phyloP scores from a whole-genome alignment of 1,140 invertebrate species.

The Dendroctonus valens region DNA sequence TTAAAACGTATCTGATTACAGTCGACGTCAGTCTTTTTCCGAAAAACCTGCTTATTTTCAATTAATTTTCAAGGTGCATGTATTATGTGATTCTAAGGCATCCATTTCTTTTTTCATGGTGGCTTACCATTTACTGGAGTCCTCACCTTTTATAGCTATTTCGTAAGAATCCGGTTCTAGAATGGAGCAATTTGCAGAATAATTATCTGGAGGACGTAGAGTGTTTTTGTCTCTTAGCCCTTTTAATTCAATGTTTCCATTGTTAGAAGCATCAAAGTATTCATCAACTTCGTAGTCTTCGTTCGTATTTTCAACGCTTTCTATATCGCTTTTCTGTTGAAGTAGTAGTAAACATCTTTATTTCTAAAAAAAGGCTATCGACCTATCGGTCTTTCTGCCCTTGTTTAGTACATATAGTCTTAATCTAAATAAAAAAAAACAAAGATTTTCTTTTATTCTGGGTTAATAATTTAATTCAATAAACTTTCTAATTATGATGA shows the following conservation, averaged over 20 bases:
- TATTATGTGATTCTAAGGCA: slow-evolving; percentile 18
- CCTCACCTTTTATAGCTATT: slow-evolving; percentile 10
- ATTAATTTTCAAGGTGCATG: too few species aligned
- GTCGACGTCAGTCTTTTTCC: too few species aligned
- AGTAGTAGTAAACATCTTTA: too few species aligned
- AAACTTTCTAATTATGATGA: too few species aligned
- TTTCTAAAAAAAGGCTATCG: too few species aligned
- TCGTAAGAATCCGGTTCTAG: slow-evolving; percentile 14
- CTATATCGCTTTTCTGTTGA: neutral
- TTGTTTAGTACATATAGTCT: too few species aligned
- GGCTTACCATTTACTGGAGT: slow-evolving; percentile 12
- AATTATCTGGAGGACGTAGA: neutral
- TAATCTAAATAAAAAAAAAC: too few species aligned
- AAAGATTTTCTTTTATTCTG: too few species aligned
- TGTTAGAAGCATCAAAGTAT: slow-evolving; percentile 5
- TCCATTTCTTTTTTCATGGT: slow-evolving; percentile 27
- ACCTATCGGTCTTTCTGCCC: too few species aligned
- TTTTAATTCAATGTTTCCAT: slow-evolving; percentile 3
- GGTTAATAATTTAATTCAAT: too few species aligned
- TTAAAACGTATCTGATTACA: too few species aligned
- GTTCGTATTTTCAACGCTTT: slow-evolving; percentile 2
- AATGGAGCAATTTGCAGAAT: slow-evolving; percentile 3
- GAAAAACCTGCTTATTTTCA: too few species aligned
- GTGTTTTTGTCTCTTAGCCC: neutral
- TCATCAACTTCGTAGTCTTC: slow-evolving; percentile 2